A percentile compares a stretch with the other conserved stretches of the same genome.
Evolutionary conservation across 2,797 vertebrate species (phyloP).

Genomic region (Cirrhinus mrigala): DNA sequence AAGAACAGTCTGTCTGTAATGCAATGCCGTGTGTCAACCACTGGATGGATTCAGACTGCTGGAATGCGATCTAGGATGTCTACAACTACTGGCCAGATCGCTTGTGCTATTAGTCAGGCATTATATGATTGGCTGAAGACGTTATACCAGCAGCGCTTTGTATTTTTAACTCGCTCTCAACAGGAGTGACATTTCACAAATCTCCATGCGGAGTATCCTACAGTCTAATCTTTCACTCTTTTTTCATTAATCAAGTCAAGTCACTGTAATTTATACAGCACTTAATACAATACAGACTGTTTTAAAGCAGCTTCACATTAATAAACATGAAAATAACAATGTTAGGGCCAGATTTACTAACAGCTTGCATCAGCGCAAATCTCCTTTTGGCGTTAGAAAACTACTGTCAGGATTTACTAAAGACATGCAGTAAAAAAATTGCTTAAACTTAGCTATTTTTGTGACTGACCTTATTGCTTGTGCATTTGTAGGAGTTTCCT

Average conservation of each 20-base stretch:
- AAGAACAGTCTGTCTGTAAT: constrained; percentile 65
- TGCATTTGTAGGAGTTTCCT: background rate
- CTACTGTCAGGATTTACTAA: background rate
- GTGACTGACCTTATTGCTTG: background rate
- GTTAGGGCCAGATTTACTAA: background rate
- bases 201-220: constrained; percentile 7
- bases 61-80: constrained; percentile 58
- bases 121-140: constrained; percentile 54
- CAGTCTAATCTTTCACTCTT: constrained; percentile 25
- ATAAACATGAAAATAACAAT: background rate
- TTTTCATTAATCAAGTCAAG: constrained; percentile 16
- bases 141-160: constrained; percentile 24
- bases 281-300: background rate
- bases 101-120: constrained; percentile 45
- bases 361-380: background rate
- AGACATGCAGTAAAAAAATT: background rate
- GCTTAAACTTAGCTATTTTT: background rate
- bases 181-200: constrained; percentile 31
- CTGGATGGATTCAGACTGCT: constrained; percentile 60
- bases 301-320: background rate
- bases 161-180: constrained; percentile 35
- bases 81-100: constrained; percentile 54
- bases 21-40: constrained; percentile 61
- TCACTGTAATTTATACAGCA: background rate
- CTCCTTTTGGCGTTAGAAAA: background rate